Base-by-base conservation (phyloP, 2,888 invertebrate genomes). In the Latrodectus hesperus region DNA sequence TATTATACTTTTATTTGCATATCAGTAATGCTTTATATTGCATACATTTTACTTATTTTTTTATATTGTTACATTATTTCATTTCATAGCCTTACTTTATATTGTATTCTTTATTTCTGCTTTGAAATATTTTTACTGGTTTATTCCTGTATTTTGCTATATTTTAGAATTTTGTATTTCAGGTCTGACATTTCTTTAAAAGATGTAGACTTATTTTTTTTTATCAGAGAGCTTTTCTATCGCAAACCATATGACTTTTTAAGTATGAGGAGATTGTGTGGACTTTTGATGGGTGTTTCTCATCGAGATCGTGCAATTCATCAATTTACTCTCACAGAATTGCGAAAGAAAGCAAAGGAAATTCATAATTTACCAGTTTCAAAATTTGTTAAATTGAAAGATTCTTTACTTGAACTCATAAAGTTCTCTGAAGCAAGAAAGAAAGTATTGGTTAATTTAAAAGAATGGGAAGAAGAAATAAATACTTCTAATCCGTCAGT, bases 391-490 rank as follows among this genome's bases (percentile, higher is more conserved):
- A 60, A 22, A 17, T 52, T 80, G 1, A 49, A 49, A 5, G 17
- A 9, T 6, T 3, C 60, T 5, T 26, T 85, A 12, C 14, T 80
- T 16, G 1, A 53, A 9, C 5, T 85, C 8, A 85, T 85, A 80
- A 64, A 65, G 14, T 89, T 89, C 55, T 60, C 75, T 17, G 92
- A 94, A 86, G 93, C 93, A 90, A 92, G 96, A 67, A 93, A 94
- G 89, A 92, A 93, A 10, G 96, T 96, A 90, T 90, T 95, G 76
- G 92, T 93, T 90, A 93, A 94, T 11, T 91, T 97, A 65, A 92
- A 93, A 89, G 93, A 94, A 14, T 98, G 97, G 96, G 95, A 97
- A 91, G 92, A 94, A 6, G 94, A 94, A 84, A 94, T 98, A 89
- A 97, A 97, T 91, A 91, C 92, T 53, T 17, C 8, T n/a, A 38